Conservation (phyloP, 37 sponge, comb jelly and placozoan species). For the Cladorhizidae sp. region DNA sequence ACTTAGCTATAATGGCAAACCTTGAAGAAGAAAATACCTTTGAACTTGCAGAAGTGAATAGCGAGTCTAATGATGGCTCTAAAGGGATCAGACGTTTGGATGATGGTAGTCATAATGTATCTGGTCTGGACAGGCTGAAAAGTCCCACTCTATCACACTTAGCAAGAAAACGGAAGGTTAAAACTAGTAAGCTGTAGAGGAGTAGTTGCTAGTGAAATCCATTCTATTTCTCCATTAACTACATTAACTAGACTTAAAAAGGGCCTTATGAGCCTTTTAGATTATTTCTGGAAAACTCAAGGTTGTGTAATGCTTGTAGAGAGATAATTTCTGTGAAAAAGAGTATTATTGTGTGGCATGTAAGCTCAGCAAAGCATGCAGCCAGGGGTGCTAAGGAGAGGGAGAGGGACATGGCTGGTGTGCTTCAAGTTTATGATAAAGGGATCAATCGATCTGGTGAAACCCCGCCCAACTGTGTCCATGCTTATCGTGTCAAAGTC, state of each 20-base stretch:
- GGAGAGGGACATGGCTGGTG: not conserved
- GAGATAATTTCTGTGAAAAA: too few species aligned
- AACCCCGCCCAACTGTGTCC: not conserved
- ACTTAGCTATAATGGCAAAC: too few species aligned
- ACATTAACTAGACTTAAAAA: too few species aligned
- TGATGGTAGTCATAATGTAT: too few species aligned
- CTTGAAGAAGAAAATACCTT: too few species aligned
- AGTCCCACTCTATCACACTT: not conserved
- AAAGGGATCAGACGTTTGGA: too few species aligned
- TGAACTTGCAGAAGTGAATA: too few species aligned
- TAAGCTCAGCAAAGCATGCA: conserved; percentile 7
- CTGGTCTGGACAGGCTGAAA: conserved; percentile 10
- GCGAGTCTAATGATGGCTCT: too few species aligned
- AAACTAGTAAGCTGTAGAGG: not conserved
- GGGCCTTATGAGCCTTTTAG: too few species aligned
- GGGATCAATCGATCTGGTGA: conserved; percentile 5
- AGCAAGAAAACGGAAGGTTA: not conserved
- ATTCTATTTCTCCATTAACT: too few species aligned
- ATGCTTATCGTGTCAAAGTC: not conserved
- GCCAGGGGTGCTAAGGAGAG: not conserved
- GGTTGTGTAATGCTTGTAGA: conserved; percentile 4
- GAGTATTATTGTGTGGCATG: not conserved
- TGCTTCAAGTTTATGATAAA: conserved; percentile 6
- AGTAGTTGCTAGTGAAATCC: not conserved
- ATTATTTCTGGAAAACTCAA: conserved; percentile 17